These are phyloP conservation scores for Zygothrica quintamaculata DNA, from an alignment of 2,888 invertebrate species.

Conservation along the genomic window DNA sequence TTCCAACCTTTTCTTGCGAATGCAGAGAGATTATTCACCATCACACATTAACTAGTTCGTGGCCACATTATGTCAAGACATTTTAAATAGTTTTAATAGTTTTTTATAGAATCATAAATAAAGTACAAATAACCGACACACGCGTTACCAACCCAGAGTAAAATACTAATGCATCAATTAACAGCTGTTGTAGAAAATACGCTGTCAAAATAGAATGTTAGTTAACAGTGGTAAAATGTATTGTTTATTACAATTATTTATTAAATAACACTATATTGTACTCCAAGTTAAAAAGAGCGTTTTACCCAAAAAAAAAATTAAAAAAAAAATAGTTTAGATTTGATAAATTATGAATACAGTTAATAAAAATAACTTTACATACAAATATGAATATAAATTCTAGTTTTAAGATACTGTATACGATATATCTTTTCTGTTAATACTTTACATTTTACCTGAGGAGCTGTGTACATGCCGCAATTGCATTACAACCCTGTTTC, in stretches of 20 bases:
- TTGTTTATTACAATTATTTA: no score
- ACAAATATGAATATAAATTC: no score
- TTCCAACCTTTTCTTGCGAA: background rate
- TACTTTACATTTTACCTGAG: background rate
- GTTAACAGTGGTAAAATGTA: background rate
- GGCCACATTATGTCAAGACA: conserved; percentile 21
- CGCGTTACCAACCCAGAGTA: conserved; percentile 5
- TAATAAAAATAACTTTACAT: background rate
- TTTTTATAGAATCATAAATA: conserved; percentile 1
- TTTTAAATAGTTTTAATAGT: conserved; percentile 2
- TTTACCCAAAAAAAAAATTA: no score
- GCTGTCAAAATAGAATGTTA: conserved; percentile 12
- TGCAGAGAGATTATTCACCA: background rate
- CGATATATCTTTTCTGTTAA: no score
- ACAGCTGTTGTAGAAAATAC: conserved; percentile 34
- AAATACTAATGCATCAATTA: conserved; percentile 1
- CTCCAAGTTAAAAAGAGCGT: no score
- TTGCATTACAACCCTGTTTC: conserved; percentile 20
- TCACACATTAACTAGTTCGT: conserved; percentile 2
- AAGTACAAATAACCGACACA: conserved; percentile 19
- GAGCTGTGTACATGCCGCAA: conserved; percentile 16
- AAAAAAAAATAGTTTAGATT: no score
- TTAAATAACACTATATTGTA: no score
- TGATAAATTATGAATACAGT: no score
- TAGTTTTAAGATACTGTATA: no score